Percentiles rank a stretch among this genome's conserved stretches.
Evolutionary conservation across 2,797 vertebrate genomes (phyloP).

Genomic region (Bradypus variegatus): DNA sequence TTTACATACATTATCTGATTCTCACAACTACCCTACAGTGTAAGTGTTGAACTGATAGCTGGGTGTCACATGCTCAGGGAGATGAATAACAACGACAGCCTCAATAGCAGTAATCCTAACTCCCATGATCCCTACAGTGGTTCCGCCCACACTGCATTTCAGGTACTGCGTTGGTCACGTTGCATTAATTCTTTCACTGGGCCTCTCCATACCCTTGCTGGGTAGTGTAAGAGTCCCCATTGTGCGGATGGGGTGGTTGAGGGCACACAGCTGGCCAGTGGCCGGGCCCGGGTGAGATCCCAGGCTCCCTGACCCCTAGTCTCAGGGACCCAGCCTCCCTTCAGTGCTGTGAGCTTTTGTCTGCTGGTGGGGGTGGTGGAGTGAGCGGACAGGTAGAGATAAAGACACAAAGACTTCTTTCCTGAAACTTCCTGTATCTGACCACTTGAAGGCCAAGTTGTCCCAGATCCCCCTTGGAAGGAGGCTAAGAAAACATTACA

Average conservation of each 20-base stretch:
- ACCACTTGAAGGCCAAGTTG: neutral
- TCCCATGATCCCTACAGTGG: accelerated
- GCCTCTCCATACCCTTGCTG: neutral
- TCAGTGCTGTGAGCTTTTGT: neutral
- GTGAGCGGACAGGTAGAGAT: neutral
- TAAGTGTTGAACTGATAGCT: neutral
- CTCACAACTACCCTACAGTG: neutral
- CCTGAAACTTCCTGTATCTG: neutral
- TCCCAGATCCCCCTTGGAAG: neutral
- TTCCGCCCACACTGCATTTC: accelerated
- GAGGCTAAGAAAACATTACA: neutral
- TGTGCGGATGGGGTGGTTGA: neutral
- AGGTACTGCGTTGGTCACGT: no score
- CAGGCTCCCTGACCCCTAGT: neutral
- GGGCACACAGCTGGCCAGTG: neutral
- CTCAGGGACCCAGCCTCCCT: neutral
- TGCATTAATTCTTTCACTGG: accelerated
- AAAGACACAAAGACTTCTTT: neutral
- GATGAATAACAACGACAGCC: accelerated
- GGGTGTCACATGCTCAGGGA: neutral
- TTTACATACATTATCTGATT: neutral
- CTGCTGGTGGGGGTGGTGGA: neutral
- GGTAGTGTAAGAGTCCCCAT: neutral
- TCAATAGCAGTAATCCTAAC: accelerated
- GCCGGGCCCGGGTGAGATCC: neutral